Conservation (phyloP, 2,888 invertebrate species). For the Rhagonycha lutea region DNA sequence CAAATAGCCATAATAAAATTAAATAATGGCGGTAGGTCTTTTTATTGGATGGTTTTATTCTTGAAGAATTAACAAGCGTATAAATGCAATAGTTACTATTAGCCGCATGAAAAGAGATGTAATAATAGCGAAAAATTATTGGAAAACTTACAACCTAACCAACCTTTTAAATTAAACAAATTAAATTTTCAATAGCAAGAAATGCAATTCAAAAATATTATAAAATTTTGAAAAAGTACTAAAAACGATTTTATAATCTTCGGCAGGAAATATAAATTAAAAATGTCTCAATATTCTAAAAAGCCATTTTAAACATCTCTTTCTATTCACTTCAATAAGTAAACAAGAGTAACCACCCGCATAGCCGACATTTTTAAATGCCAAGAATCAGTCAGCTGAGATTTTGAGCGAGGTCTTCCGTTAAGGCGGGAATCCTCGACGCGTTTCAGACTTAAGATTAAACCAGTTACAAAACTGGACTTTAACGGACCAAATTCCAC, state of each 20-base stretch:
- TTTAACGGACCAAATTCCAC: slow-evolving; percentile 3
- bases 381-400: slow-evolving; percentile 39
- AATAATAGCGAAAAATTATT: not conserved
- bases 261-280: not conserved
- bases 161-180: not conserved
- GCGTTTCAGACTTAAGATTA: slow-evolving; percentile 13
- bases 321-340: not conserved
- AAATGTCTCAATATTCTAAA: not conserved
- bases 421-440: slow-evolving; percentile 25
- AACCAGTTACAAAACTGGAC: slow-evolving; percentile 6
- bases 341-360: slow-evolving; percentile 32
- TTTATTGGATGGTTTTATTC: not conserved
- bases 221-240: too few relatives aligned
- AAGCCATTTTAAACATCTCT: not conserved
- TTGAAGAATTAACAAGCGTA: not conserved
- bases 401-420: slow-evolving; percentile 25
- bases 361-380: slow-evolving; percentile 40
- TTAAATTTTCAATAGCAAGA: not conserved
- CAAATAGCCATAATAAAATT: not conserved
- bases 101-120: not conserved
- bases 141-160: not conserved
- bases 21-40: not conserved
- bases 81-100: not conserved
- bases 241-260: not conserved
- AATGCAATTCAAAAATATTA: too few relatives aligned